These are phyloP conservation scores for Neoascia interrupta DNA, from an alignment of 2,888 invertebrate species.

Conservation along the genomic window DNA sequence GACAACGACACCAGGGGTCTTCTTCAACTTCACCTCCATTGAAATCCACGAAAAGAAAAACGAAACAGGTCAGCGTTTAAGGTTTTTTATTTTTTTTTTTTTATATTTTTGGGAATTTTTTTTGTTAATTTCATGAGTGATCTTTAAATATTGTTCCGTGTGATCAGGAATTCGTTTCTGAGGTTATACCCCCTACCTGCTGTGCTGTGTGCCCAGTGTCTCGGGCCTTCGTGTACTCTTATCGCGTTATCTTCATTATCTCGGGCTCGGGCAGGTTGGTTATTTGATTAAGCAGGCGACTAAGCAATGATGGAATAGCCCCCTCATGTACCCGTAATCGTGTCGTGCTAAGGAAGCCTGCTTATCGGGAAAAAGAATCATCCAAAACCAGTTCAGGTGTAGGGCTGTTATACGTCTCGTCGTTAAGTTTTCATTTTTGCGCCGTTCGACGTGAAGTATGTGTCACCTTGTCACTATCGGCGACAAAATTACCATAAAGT, in stretches of 20 bases:
- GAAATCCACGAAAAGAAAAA: conserved; percentile 14
- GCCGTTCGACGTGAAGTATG: conserved; percentile 41
- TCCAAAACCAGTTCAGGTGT: no score
- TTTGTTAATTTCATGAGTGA: not conserved
- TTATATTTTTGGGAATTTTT: not conserved
- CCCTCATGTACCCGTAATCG: conserved; percentile 1
- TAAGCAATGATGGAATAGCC: not conserved
- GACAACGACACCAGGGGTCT: conserved; percentile 51
- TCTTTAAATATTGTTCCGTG: not conserved
- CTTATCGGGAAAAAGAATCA: conserved; percentile 43
- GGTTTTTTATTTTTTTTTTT: conserved; percentile 16
- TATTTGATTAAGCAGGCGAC: conserved; percentile 8
- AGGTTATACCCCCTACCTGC: conserved; percentile 42
- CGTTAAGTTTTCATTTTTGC: conserved; percentile 29
- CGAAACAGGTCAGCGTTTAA: conserved; percentile 55
- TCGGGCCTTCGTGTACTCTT: conserved; percentile 4
- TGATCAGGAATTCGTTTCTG: not conserved
- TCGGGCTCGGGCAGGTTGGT: conserved; percentile 17
- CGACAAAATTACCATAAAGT: conserved; percentile 35
- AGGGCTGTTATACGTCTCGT: conserved; percentile 6
- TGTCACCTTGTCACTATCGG: conserved; percentile 44
- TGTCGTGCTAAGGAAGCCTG: conserved; percentile 32
- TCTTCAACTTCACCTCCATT: conserved; percentile 58
- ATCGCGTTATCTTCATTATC: conserved; percentile 32
- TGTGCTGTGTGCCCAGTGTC: not conserved